phyloP scores from a whole-genome alignment of 2,113 vertebrate species.

The Ptilonorhynchus violaceus region DNA sequence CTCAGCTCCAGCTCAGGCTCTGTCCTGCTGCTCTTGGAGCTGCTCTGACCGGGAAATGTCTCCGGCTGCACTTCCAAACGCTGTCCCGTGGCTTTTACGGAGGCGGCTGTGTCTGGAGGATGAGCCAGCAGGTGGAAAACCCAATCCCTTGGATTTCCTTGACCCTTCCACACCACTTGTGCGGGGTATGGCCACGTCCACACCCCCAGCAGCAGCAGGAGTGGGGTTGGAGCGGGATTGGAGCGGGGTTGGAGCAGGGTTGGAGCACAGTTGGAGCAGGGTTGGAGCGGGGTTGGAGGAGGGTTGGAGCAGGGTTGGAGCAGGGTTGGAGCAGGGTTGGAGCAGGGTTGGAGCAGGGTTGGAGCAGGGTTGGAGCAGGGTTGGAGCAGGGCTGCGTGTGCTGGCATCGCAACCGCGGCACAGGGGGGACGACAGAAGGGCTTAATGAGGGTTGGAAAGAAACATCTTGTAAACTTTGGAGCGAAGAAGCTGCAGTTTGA shows the following conservation, averaged over 20 bases:
- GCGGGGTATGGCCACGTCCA: fast-evolving
- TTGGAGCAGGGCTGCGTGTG: fast-evolving
- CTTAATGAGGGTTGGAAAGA: slow-evolving; percentile 33
- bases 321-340: neutral
- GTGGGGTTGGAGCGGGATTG: too few relatives aligned
- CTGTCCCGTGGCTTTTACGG: neutral
- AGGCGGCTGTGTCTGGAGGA: neutral
- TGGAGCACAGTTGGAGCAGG: neutral
- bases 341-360: neutral
- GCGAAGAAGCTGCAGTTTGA: slow-evolving; percentile 16
- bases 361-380: fast-evolving
- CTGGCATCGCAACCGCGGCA: fast-evolving
- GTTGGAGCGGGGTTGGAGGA: neutral
- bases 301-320: neutral
- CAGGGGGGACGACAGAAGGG: neutral
- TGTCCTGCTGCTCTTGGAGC: fast-evolving
- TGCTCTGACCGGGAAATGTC: neutral
- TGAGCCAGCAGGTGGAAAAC: neutral
- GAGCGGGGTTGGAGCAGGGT: too few relatives aligned
- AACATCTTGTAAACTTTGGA: slow-evolving; percentile 56
- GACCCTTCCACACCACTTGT: neutral
- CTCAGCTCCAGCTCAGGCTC: neutral
- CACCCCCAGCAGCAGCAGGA: neutral
- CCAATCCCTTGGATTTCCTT: neutral
- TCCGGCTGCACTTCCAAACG: fast-evolving